Base-by-base conservation (phyloP, 2,113 vertebrate species). In the Periophthalmus modestus region DNA sequence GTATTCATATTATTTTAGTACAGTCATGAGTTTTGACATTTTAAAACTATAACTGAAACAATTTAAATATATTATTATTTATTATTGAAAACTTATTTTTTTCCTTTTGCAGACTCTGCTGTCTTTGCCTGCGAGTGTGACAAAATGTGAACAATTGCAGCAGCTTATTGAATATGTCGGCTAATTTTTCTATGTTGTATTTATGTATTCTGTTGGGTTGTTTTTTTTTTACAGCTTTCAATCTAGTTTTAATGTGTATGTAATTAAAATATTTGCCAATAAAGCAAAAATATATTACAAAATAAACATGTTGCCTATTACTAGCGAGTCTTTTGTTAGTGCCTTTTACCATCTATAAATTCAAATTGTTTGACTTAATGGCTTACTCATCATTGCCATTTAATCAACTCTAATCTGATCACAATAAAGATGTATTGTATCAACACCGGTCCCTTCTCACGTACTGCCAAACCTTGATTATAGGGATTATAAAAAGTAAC, bases 151-250 rank as follows among this genome's bases (percentile, higher is more conserved):
- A 43, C 85, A 89, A 2, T 89, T 94, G 2, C 82, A 90, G 52
- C 80, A 86, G 59, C 91, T 94, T 24, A 19, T 84, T 6, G 84
- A 92, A 21, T 94, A 89, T 72, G 86, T 94, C 6, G 89, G 90
- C 58, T 88, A 63, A 87, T 78, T 59, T 34, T 15, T 69, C 10
- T 12, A 0, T 63, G 9, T 62, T 85, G 15, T 80, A 78, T 76
- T 80, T 75, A 55, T 81, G n/a, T 58, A 7, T 47, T 3, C 58
- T 46, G 11, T 68, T 71, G 36, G 2, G n/a, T n/a, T n/a, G n/a
- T n/a, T 72, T 28, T 2, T 74, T 2, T 57, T 54, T 24, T 24
- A 77, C 5, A 75, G 75, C 0, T 34, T 74, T 2, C 10, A 13
- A 23, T 2, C 9, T 23, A 24, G 1, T 24, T 59, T 59, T 24